Percentiles rank a stretch among this genome's conserved stretches.
phyloP scores from a whole-genome alignment of 2,797 vertebrate species.

The Lophura swinhoii region DNA sequence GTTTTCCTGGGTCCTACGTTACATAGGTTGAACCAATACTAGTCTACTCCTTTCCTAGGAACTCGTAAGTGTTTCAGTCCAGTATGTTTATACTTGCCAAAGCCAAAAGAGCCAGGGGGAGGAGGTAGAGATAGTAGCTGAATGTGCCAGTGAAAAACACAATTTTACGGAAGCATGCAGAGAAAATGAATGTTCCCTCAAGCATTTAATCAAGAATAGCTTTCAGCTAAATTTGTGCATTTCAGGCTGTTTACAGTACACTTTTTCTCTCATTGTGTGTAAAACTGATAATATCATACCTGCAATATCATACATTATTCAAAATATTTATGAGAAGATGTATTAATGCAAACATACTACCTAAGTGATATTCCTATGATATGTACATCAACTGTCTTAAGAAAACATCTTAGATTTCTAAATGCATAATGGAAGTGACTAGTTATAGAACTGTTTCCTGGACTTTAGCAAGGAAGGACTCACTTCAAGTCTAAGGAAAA shows the following conservation, averaged over 20 bases:
- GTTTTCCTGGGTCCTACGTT: background rate
- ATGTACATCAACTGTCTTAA: background rate
- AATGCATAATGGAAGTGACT: background rate
- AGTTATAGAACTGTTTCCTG: background rate
- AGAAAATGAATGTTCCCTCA: conserved; percentile 36
- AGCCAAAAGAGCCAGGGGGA: background rate
- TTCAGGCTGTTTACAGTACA: background rate
- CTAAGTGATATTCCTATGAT: background rate
- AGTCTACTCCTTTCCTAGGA: background rate
- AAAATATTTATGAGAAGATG: background rate
- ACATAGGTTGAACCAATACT: background rate
- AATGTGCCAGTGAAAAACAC: conserved; percentile 13
- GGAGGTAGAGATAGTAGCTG: background rate
- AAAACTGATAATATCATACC: background rate
- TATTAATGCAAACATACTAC: background rate
- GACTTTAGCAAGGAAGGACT: background rate
- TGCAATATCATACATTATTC: background rate
- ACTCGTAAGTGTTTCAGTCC: background rate
- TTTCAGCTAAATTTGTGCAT: background rate
- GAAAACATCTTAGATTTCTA: background rate
- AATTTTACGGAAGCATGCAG: background rate
- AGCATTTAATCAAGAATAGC: conserved; percentile 17
- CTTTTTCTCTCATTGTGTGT: background rate
- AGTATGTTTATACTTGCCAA: background rate
- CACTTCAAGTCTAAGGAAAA: background rate